phyloP scores from a whole-genome alignment of 2,113 vertebrate species.

The Thalassarche chlororhynchos region DNA sequence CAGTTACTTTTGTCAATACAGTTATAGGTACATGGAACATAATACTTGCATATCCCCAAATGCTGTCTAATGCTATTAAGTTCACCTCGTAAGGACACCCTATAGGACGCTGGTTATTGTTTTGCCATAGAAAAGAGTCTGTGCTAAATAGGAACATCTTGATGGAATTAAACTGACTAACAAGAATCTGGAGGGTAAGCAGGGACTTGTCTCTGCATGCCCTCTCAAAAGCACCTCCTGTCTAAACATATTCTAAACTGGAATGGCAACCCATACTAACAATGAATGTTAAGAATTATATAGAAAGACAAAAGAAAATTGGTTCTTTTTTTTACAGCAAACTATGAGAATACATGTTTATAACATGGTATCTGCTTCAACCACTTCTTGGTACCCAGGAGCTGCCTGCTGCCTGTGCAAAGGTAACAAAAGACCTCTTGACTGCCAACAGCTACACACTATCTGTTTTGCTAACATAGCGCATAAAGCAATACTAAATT shows the following conservation, averaged over 20 bases:
- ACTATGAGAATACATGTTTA: background rate
- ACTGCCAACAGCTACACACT: background rate
- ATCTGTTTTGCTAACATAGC: conserved; percentile 9
- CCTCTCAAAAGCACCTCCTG: background rate
- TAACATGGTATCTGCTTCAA: background rate
- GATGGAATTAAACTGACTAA: conserved; percentile 2
- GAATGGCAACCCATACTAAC: background rate
- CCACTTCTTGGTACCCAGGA: background rate
- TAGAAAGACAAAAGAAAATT: background rate
- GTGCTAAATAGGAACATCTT: background rate
- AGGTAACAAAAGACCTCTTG: conserved; percentile 1
- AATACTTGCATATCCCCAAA: background rate
- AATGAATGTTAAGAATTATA: background rate
- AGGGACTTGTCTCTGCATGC: background rate
- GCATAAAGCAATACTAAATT: conserved; percentile 54
- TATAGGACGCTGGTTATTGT: background rate
- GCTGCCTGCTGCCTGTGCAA: background rate
- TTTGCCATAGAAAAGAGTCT: background rate
- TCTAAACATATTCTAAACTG: background rate
- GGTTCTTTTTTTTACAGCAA: background rate
- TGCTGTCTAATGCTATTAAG: background rate
- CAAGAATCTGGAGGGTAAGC: background rate
- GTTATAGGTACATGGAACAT: background rate
- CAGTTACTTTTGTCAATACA: background rate
- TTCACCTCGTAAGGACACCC: background rate